Percentiles rank a stretch among this genome's conserved stretches.
These are phyloP conservation scores for Macrostomum lignano DNA, from an alignment of 1,140 invertebrate genomes.

Conservation along the genomic window DNA sequence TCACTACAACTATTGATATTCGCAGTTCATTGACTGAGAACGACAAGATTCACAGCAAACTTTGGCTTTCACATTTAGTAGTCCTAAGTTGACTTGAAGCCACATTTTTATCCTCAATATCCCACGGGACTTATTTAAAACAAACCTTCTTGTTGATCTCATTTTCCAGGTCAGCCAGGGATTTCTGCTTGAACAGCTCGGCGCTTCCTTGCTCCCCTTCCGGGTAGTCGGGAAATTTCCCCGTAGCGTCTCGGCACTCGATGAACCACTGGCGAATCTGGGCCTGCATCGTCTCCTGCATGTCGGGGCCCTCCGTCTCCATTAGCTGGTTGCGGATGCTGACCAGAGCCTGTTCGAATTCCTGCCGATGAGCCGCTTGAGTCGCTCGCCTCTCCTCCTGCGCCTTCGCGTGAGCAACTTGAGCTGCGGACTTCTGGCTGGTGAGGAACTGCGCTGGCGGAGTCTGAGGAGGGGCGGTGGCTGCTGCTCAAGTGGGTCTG, in stretches of 20 bases:
- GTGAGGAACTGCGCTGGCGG: slow-evolving; percentile 12
- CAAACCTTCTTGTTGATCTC: no score
- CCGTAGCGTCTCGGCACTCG: slow-evolving; percentile 34
- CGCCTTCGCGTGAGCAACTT: slow-evolving; percentile 10
- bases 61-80: no score
- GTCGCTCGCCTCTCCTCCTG: slow-evolving; percentile 17
- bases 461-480: no score
- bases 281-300: slow-evolving; percentile 36
- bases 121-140: no score
- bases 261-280: slow-evolving; percentile 54
- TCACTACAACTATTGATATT: no score
- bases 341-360: slow-evolving; percentile 29
- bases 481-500: no score
- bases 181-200: slow-evolving; percentile 38
- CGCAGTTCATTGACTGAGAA: no score
- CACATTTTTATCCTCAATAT: no score
- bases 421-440: slow-evolving; percentile 3
- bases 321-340: slow-evolving; percentile 26
- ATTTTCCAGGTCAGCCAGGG: slow-evolving; percentile 25
- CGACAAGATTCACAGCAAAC: no score
- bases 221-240: slow-evolving; percentile 61
- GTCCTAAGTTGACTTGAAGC: no score
- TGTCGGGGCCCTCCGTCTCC: slow-evolving; percentile 35
- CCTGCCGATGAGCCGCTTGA: slow-evolving; percentile 35
- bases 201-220: slow-evolving; percentile 62